phyloP scores from a whole-genome alignment of 2,888 invertebrate species.

The Incurvaria masculella region DNA sequence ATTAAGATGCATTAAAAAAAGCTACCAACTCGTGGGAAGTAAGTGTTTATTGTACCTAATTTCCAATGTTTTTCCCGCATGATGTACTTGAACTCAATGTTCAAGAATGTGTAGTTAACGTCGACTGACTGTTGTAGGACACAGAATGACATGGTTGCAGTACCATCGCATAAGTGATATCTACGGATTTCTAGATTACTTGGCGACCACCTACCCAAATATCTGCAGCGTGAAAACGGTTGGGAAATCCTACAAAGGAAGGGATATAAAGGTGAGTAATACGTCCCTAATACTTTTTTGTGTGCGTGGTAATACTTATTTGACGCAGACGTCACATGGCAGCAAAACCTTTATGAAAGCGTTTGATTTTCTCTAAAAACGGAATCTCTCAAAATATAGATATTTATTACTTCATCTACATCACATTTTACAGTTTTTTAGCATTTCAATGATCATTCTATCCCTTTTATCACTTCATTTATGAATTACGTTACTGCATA shows the following conservation, averaged over 20 bases:
- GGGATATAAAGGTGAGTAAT: conserved; percentile 72
- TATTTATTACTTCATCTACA: too few species aligned
- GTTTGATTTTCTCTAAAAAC: too few species aligned
- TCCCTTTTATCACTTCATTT: too few species aligned
- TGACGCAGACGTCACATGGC: too few species aligned
- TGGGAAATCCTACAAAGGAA: conserved; percentile 73
- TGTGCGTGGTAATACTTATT: too few species aligned
- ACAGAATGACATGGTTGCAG: conserved; percentile 69
- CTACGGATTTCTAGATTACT: conserved; percentile 70
- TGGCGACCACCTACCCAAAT: conserved; percentile 72
- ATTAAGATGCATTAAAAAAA: background rate
- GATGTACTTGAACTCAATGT: conserved; percentile 7
- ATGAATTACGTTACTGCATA: too few species aligned
- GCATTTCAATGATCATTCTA: too few species aligned
- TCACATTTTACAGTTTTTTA: too few species aligned
- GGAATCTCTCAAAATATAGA: too few species aligned
- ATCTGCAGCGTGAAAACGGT: conserved; percentile 72
- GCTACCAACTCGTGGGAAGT: background rate
- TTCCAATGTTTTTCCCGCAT: background rate
- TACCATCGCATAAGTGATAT: conserved; percentile 75
- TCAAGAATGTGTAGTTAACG: conserved; percentile 4
- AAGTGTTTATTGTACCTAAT: background rate
- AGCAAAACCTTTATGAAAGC: too few species aligned
- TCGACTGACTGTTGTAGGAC: conserved; percentile 23
- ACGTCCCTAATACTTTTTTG: too few species aligned